These are phyloP conservation scores for Suillia variegata DNA, from an alignment of 2,888 invertebrate species.

Conservation along the genomic window DNA sequence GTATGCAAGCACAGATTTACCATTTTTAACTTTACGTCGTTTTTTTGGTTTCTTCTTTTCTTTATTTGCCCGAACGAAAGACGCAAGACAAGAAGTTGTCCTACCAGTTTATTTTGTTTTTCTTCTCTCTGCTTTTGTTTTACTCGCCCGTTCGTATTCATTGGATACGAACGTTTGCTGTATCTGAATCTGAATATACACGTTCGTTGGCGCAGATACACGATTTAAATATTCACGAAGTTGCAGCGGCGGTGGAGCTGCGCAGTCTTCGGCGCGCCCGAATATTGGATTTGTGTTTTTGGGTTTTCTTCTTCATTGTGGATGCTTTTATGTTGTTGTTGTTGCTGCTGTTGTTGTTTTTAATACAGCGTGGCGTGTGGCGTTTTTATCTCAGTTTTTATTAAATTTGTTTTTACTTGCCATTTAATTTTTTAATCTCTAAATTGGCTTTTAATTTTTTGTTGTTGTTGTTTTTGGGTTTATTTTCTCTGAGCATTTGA, in stretches of 20 bases:
- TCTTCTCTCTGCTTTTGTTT: conserved; percentile 15
- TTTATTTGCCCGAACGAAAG: conserved; percentile 21
- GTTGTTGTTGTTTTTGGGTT: not conserved
- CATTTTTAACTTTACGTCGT: conserved; percentile 15
- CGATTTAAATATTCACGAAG: not conserved
- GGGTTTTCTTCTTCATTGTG: not conserved
- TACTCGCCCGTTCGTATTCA: not conserved
- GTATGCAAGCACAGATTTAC: conserved; percentile 3
- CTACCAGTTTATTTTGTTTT: conserved; percentile 45
- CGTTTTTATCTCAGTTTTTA: not conserved
- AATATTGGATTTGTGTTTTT: not conserved
- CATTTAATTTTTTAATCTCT: conserved; percentile 4
- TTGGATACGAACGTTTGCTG: no score
- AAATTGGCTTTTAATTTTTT: conserved; percentile 1
- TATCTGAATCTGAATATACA: not conserved
- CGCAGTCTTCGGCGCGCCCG: not conserved
- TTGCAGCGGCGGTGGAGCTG: not conserved
- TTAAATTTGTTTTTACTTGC: not conserved
- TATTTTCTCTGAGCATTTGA: no score
- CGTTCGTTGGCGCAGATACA: not conserved
- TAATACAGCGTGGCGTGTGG: not conserved
- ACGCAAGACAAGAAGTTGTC: conserved; percentile 49
- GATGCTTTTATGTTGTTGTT: no score
- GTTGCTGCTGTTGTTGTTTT: not conserved
- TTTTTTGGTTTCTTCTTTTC: conserved; percentile 21